phyloP scores from a whole-genome alignment of 2,113 vertebrate genomes.

The Mirounga angustirostris region DNA sequence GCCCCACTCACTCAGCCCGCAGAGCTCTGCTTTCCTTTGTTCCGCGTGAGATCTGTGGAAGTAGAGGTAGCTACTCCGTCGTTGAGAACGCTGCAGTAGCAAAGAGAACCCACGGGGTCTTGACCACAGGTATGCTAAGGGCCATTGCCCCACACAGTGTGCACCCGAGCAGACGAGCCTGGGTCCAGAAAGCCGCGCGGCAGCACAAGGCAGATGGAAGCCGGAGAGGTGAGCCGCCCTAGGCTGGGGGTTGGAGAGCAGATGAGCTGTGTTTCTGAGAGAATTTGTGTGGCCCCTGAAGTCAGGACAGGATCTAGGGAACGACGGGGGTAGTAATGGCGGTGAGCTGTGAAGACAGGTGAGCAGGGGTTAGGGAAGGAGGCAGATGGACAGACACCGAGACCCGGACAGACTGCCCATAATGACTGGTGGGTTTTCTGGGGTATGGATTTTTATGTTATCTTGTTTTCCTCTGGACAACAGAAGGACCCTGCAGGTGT shows the following conservation, averaged over 20 bases:
- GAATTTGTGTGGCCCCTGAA: fast-evolving
- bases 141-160: fast-evolving
- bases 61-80: not conserved
- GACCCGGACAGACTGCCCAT: no score
- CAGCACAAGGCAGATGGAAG: not conserved
- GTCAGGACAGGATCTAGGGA: no score
- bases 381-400: not conserved
- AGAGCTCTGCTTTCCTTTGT: not conserved
- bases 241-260: no score
- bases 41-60: not conserved
- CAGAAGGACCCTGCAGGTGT: not conserved
- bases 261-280: not conserved
- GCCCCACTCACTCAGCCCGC: not conserved
- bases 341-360: not conserved
- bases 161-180: not conserved
- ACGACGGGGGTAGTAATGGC: fast-evolving
- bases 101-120: not conserved
- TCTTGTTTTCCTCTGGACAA: not conserved
- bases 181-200: not conserved
- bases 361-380: not conserved
- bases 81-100: no score
- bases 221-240: not conserved
- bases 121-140: not conserved
- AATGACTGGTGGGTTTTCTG: not conserved
- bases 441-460: not conserved